Conservation (phyloP, 2,113 vertebrate genomes). For the Calyptomena viridis region DNA sequence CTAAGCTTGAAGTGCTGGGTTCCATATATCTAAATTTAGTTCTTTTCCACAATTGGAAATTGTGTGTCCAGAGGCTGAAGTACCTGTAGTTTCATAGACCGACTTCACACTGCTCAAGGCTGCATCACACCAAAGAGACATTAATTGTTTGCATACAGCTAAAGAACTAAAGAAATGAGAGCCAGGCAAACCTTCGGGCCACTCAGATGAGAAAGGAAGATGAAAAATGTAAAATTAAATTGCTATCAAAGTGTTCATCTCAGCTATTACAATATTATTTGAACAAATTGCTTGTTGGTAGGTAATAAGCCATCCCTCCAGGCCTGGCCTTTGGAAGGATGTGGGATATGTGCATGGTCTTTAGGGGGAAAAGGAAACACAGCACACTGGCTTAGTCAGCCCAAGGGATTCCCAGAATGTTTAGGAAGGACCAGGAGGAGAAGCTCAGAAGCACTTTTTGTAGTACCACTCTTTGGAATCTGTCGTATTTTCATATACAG, state of each 20-base stretch:
- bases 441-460: not conserved
- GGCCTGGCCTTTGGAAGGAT: not conserved
- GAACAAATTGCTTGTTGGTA: not conserved
- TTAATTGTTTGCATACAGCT: not conserved
- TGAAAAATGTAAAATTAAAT: not conserved
- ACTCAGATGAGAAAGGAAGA: not conserved
- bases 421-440: not conserved
- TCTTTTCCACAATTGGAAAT: not conserved
- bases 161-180: not conserved
- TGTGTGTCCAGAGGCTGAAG: not conserved
- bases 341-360: not conserved
- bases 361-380: not conserved
- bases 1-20: not conserved
- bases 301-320: not conserved
- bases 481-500: not conserved
- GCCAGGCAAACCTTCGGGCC: not conserved
- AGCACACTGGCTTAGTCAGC: not conserved
- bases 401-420: not conserved
- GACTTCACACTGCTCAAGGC: not conserved
- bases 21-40: not conserved
- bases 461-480: not conserved
- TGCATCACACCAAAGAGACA: not conserved
- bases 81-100: not conserved
- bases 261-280: not conserved
- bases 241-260: not conserved